Conservation (phyloP, 2,888 invertebrate species). For the Chalcis sispes region DNA sequence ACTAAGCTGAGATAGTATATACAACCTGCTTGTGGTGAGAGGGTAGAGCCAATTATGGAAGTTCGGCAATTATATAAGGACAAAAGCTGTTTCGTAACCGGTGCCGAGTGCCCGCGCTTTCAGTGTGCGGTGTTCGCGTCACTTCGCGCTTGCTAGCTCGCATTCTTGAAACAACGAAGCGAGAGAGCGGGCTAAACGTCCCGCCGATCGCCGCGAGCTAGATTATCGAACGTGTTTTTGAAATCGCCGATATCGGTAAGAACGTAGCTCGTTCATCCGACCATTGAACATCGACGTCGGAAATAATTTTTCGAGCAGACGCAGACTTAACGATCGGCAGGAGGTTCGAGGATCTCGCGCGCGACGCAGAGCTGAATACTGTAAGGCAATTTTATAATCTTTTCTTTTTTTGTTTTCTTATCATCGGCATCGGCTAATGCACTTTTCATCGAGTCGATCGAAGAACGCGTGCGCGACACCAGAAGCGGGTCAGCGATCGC, state of each 20-base stretch:
- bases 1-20: constrained; percentile 61
- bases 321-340: no score
- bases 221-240: no score
- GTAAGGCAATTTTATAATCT: constrained; percentile 5
- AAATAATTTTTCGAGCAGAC: no score
- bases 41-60: constrained; percentile 72
- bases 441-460: constrained; percentile 75
- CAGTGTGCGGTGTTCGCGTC: not conserved
- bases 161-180: no score
- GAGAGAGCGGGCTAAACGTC: no score
- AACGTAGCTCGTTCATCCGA: no score
- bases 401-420: constrained; percentile 3
- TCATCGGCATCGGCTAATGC: constrained; percentile 58
- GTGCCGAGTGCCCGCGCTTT: constrained; percentile 57
- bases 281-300: no score
- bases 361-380: constrained; percentile 4
- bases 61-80: constrained; percentile 67
- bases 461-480: constrained; percentile 60
- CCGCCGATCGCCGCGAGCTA: not conserved
- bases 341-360: constrained; percentile 38
- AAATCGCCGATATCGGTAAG: no score
- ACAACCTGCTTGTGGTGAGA: constrained; percentile 73
- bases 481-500: constrained; percentile 39
- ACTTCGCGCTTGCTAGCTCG: not conserved
- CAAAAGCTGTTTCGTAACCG: constrained; percentile 60